phyloP scores from a whole-genome alignment of 2,113 vertebrate genomes.

The Gnathonemus longibarbis region DNA sequence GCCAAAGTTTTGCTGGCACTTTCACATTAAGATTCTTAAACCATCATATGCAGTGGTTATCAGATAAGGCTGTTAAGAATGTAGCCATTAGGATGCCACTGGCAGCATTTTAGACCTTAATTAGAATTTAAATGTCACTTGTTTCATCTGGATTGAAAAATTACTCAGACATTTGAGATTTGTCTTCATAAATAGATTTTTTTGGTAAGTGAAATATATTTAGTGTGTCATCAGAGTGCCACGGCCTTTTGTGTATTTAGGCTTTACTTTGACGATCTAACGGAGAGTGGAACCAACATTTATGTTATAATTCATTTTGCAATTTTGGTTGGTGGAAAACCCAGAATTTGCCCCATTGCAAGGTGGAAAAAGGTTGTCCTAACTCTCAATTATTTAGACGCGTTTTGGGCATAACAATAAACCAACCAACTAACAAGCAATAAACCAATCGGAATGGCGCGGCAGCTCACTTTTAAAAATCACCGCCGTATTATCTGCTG shows the following conservation, averaged over 20 bases:
- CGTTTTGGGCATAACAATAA: too few species aligned
- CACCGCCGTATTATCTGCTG: too few species aligned
- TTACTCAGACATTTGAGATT: background rate
- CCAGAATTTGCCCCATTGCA: too few species aligned
- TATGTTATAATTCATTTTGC: too few species aligned
- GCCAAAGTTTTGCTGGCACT: background rate
- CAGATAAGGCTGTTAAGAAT: background rate
- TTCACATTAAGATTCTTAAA: background rate
- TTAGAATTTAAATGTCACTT: conserved; percentile 5
- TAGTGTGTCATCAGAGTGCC: background rate
- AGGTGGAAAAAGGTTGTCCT: too few species aligned
- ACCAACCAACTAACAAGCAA: too few species aligned
- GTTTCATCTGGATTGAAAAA: background rate
- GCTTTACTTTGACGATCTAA: background rate
- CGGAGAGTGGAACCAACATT: too few species aligned
- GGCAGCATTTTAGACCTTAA: background rate
- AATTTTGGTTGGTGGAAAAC: too few species aligned
- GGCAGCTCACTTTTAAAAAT: too few species aligned
- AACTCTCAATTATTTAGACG: too few species aligned
- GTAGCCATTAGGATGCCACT: background rate
- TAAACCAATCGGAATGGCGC: too few species aligned
- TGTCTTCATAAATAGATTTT: background rate
- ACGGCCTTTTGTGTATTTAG: background rate
- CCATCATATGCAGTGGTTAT: background rate
- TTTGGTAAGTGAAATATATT: background rate